A percentile compares a stretch with the other conserved stretches of the same genome.
phyloP scores from a whole-genome alignment of 2,888 invertebrate species.

The Drosophila borborema region DNA sequence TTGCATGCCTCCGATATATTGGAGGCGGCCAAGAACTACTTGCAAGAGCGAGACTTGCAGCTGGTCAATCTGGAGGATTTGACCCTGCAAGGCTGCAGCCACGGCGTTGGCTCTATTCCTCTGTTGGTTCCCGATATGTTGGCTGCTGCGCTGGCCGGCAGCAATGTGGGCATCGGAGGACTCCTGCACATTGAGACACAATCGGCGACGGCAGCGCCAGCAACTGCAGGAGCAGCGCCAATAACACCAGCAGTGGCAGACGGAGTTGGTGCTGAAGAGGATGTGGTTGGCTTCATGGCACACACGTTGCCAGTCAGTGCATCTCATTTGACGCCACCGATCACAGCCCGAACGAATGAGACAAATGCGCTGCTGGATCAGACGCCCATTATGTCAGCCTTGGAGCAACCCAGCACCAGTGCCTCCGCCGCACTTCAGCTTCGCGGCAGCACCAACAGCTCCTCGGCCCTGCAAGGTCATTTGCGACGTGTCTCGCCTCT shows the following conservation, averaged over 20 bases:
- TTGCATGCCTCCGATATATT: constrained; percentile 57
- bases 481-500: constrained; percentile 45
- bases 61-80: constrained; percentile 83
- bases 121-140: constrained; percentile 87
- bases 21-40: constrained; percentile 79
- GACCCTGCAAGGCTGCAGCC: constrained; percentile 15
- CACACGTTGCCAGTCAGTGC: constrained; percentile 27
- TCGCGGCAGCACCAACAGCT: constrained; percentile 84
- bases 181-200: constrained; percentile 55
- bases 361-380: constrained; percentile 91
- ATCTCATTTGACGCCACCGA: constrained; percentile 76
- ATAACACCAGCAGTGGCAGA: background rate
- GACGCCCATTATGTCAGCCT: constrained; percentile 92
- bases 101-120: constrained; percentile 13
- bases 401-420: constrained; percentile 88
- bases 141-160: constrained; percentile 91
- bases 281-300: constrained; percentile 68
- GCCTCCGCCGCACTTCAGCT: constrained; percentile 19
- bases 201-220: background rate
- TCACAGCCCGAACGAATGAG: constrained; percentile 87
- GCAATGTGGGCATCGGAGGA: constrained; percentile 62
- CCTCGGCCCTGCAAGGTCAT: constrained; percentile 22
- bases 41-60: constrained; percentile 75
- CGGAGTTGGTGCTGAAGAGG: background rate
- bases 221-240: background rate